Base-by-base conservation (phyloP, 37 sponge, comb jelly and placozoan genomes). In the Geodia barretti region DNA sequence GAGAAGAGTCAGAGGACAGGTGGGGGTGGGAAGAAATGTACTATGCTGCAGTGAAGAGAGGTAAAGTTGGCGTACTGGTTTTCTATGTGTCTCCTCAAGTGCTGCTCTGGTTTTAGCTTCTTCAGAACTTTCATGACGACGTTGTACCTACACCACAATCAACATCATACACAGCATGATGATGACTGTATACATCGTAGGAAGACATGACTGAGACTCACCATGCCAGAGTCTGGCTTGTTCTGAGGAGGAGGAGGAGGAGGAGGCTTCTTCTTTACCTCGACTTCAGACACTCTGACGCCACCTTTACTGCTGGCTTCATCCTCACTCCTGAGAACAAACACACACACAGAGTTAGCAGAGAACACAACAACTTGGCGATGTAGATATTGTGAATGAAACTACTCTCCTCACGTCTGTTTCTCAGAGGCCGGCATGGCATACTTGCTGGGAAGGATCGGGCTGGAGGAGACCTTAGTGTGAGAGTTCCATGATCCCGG, bases 401-500 rank as follows among this genome's bases (percentile, higher is more conserved):
- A 47, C 14, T 47, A 14, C 54, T 47, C 54, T 47, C 42, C 63
- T 40, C 42, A 72, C 72, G 17, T 39, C 20, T 31, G 4, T 25
- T 36, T 33, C 42, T 72, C 72, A 14, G 39, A n/a, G 26, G 72
- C 37, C 1, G 72, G 40, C 41, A 36, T 19, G 23, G 37, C 24
- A 38, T 81, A 81, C 64, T 81, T 81, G 73, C 64, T 81, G 64
- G 82, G 82, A 20, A 81, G 82, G 41, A 72, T 71, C 5, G 82
- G 73, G 20, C 64, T 81, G 11, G 82, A 39, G 28, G 35, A 79
- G 54, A 47, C 54, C 62, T 74, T 62, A 34, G 34, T 65, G 64
- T 74, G 79, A 21, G 85, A 62, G 47, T 79, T 84, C 81, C 80
- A 80, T 19, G 85, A 84, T 1, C 85, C 85, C 37, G 75, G 73